Base-by-base conservation (phyloP, 2,113 vertebrate species). In the Muscicapa adusta region DNA sequence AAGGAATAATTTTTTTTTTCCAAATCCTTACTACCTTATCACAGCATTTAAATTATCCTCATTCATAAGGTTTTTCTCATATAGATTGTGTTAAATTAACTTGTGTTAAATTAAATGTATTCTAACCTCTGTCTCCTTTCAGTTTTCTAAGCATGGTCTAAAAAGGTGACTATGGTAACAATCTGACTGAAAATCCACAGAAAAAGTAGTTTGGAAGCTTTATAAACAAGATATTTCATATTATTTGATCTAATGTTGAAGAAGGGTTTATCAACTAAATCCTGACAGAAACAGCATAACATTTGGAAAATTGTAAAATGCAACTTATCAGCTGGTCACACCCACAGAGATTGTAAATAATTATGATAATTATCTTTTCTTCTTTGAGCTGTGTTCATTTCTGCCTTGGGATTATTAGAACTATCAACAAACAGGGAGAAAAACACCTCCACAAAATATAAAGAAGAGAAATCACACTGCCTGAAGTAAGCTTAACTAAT, bases 161-260 rank as follows among this genome's bases (percentile, higher is more conserved):
- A n/a, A 73, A 82, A 36, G 12, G 2, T 5, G 2, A 5, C 5
- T 62, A 5, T 3, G 2, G 6, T 25, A 79, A 10, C 0, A 0
- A 6, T 58, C 50, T 47, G 54, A 66, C 5, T 51, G 54, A 53
- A 89, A 93, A 60, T 2, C 6, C 9, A 34, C 16, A 23, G 10
- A 6, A 80, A 66, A 93, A 63, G 22, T 11, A 33, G 3, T n/a
- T 84, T 61, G 50, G 73, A 31, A 73, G 3, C 5, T 66, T n/a
- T 73, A 68, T 3, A 65, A 63, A 61, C 12, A 51, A 51, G 38
- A 12, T 8, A 65, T 66, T 87, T 87, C 31, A 45, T 73, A 61
- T 77, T 73, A 34, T 34, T 51, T 2, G 14, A 34, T 4, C 8
- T 82, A 48, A 65, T 6, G 3, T 60, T 88, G 18, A 62, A 88